Base-by-base conservation (phyloP, 2,113 vertebrate genomes). In the Myiagra hebetior region DNA sequence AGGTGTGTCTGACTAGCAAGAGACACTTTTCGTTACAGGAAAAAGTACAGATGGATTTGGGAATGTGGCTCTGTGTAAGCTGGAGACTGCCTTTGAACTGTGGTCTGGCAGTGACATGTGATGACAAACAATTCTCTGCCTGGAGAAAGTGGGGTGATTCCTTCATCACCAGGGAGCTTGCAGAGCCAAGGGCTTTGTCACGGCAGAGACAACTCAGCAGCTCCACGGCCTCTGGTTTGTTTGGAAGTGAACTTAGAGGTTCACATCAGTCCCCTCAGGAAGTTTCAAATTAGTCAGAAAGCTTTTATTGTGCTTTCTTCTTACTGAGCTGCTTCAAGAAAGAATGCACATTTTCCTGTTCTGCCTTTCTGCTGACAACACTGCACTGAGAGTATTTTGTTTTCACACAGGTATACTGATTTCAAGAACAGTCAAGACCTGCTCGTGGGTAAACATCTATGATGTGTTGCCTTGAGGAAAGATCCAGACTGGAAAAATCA, bases 291-390 rank as follows among this genome's bases (percentile, higher is more conserved):
- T 42, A 64, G 3, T 8, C 27, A 24, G 17, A 69, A 87, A 57
- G 2, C 3, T 80, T 74, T 44, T 44, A 9, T 4, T 47, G 4
- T 44, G 4, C 19, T 86, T 52, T 14, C 12, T 55, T 83, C 55
- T 73, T 39, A 21, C 2, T 15, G 3, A 21, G 20, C 23, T 35
- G 0, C 33, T 64, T 76, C 7, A 26, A 42, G 14, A 76, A 78
- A 67, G 8, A 67, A 18, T 3, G 2, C 11, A 31, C 6, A 6
- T 53, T 42, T 77, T 37, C 1, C 0, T 37, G 2, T 5, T 13
- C 11, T 39, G 41, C 4, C 10, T 15, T 68, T 72, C 31, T 73
- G 44, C 28, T 76, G 49, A 19, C n/a, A 57, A 1, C 22, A 41
- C 7, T 65, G 11, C 17, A 16, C 4, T 41, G 8, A 12, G 2